Evolutionary conservation across 2,888 invertebrate genomes (phyloP).

Genomic region (Pardosa pseudoannulata): DNA sequence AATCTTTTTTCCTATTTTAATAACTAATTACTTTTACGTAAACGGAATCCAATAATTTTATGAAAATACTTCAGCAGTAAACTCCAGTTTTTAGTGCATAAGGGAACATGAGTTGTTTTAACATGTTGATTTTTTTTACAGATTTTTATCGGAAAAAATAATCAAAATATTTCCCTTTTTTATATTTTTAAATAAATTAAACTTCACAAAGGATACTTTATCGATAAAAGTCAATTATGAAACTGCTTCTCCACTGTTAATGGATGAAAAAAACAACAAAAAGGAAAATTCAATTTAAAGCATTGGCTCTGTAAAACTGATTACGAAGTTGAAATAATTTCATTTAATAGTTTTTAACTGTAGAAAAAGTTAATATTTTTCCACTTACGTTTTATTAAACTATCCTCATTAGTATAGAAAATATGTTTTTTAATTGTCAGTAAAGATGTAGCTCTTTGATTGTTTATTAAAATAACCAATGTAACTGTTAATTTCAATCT

Average conservation of each 20-base stretch:
- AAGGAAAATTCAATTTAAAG: neutral
- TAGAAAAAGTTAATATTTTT: too few species aligned
- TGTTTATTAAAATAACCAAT: too few species aligned
- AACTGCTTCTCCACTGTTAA: neutral
- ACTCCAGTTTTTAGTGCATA: neutral
- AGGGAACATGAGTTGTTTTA: neutral
- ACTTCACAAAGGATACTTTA: neutral
- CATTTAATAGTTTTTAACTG: too few species aligned
- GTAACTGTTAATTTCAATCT: too few species aligned
- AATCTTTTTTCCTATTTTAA: too few species aligned
- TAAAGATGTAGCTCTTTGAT: too few species aligned
- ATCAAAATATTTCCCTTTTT: neutral
- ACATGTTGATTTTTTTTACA: neutral
- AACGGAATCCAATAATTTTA: neutral
- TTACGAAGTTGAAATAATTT: neutral
- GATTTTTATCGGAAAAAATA: neutral
- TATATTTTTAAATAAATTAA: neutral
- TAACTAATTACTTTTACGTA: neutral
- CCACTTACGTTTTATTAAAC: too few species aligned
- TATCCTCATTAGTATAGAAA: too few species aligned
- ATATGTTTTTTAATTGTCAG: too few species aligned
- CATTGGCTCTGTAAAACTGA: neutral
- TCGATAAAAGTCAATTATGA: constrained; percentile 6
- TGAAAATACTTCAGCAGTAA: neutral
- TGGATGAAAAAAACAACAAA: neutral